Evolutionary conservation across 2,888 invertebrate genomes (phyloP), one percentile per base, ranked within the genome.

Genomic region (Linnaemya tessellans): DNA sequence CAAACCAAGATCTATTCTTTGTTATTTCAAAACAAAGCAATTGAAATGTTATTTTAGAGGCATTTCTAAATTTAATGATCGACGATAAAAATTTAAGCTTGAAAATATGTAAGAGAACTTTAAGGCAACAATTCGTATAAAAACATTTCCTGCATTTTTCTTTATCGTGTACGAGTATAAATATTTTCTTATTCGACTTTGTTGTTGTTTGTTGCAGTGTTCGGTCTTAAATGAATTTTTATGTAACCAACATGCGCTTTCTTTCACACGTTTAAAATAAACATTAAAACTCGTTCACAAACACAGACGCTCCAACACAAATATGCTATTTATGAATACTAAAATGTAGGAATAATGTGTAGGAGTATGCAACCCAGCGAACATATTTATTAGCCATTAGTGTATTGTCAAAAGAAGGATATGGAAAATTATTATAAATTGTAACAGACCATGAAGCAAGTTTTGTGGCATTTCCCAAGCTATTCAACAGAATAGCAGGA

Each of bases 191-290:
- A 8, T 46, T 11, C 10, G 11, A 43, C 43, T 25, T 25, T 51
- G 30, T 54, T 64, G 11, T 38, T 54, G 30, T 30, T 51, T 54
- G 30, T 30, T 62, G 62, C 43, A 38, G 22, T 43, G 18, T 67
- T 67, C 58, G 71, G 35, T 79, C 70, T 75, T 84, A 84, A 84
- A 80, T 60, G 80, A 75, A 51, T 80, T 84, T 84, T 70, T 75
- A 75, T 84, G 84, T 84, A 58, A 70, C 70, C 64, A 46, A 49
- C 80, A 84, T 70, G 70, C 51, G 84, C 15, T 70, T 67, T 46
- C 49, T 75, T 80, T 84, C 74, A 70, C 80, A 80, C 56, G 75
- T 70, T 74, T 65, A 75, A 84, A 84, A 80, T 58, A 84, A 70
- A 84, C 78, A 73, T 77, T 71, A 71, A 83, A 83, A 82, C 51